These are phyloP conservation scores for Drymodes brunneopygia DNA, from an alignment of 2,113 vertebrate species.

Conservation along the genomic window DNA sequence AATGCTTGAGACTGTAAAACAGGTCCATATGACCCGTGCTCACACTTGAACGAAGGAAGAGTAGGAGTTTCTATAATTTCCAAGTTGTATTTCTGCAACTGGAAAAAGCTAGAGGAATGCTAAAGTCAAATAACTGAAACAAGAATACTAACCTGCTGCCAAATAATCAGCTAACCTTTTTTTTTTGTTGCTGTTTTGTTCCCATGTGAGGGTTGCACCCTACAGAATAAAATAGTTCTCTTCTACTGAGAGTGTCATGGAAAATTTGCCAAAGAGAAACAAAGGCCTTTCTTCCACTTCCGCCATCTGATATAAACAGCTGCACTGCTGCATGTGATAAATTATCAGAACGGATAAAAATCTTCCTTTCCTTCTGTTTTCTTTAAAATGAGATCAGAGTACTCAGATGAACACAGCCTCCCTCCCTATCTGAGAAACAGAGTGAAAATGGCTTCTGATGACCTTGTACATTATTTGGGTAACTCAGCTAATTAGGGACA, in stretches of 20 bases:
- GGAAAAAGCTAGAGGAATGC: not conserved
- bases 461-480: conserved; percentile 50
- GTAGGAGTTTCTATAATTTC: not conserved
- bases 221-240: not conserved
- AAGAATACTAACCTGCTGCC: not conserved
- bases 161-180: not conserved
- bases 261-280: conserved; percentile 28
- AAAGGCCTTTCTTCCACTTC: conserved; percentile 18
- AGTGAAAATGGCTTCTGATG: conserved; percentile 41
- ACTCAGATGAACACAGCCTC: not conserved
- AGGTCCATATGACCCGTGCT: not conserved
- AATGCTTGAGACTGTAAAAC: not conserved
- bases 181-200: not conserved
- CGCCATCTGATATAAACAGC: not conserved
- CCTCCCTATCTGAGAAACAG: conserved; percentile 5
- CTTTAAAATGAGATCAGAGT: conserved; percentile 16
- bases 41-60: not conserved
- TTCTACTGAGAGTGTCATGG: not conserved
- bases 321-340: not conserved
- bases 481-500: conserved; percentile 52
- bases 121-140: not conserved
- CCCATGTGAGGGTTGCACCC: not conserved
- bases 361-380: conserved; percentile 11
- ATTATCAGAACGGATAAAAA: conserved; percentile 13
- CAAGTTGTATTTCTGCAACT: not conserved